phyloP scores from a whole-genome alignment of 2,113 vertebrate genomes.

The Anoura caudifer region DNA sequence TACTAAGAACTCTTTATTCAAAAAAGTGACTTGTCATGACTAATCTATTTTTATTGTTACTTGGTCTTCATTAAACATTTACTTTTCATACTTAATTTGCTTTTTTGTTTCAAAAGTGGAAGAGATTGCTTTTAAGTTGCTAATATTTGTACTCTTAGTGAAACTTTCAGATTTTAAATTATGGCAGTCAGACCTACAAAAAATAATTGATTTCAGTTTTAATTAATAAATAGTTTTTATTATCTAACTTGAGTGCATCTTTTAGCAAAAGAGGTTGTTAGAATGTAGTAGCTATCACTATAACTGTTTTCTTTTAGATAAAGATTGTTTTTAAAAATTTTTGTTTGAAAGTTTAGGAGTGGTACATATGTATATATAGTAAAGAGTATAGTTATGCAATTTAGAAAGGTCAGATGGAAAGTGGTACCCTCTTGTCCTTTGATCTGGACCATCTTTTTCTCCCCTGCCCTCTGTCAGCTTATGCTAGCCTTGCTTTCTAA shows the following conservation, averaged over 20 bases:
- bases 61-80: neutral
- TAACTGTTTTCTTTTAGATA: neutral
- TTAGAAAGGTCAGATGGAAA: conserved; percentile 55
- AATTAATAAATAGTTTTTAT: neutral
- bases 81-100: neutral
- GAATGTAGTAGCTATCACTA: neutral
- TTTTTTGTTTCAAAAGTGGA: conserved; percentile 40
- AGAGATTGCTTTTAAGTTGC: neutral
- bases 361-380: neutral
- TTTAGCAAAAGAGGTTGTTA: neutral
- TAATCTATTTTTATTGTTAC: conserved; percentile 28
- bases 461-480: conserved; percentile 43
- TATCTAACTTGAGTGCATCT: conserved; percentile 22
- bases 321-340: conserved; percentile 15
- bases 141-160: neutral
- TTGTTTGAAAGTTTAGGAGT: neutral
- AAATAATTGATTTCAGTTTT: conserved; percentile 20
- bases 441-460: conserved; percentile 54
- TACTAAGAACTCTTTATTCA: conserved; percentile 17
- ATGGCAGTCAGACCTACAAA: neutral
- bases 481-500: conserved; percentile 45
- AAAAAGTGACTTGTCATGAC: conserved; percentile 2
- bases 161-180: conserved; percentile 32
- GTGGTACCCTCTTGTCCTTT: conserved; percentile 62
- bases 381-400: neutral